phyloP scores from a whole-genome alignment of 2,113 vertebrate species.

The Syngnathus floridae region DNA sequence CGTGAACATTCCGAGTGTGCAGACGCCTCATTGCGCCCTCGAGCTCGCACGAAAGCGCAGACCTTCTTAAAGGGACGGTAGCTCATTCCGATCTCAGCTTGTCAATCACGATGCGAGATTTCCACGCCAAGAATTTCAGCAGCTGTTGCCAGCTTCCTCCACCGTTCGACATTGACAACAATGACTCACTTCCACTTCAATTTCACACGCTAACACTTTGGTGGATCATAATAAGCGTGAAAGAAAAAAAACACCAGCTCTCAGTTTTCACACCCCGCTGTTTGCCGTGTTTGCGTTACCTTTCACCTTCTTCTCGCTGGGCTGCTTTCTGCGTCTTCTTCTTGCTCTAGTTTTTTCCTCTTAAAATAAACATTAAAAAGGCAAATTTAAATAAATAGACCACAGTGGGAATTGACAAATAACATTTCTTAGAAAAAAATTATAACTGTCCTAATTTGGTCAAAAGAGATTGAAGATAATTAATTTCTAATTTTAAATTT shows the following conservation, averaged over 20 bases:
- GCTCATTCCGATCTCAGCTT: neutral
- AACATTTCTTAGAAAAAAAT: neutral
- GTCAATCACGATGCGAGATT: neutral
- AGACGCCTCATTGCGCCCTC: constrained; percentile 44
- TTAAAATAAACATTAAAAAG: too few relatives aligned
- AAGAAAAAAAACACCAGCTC: constrained; percentile 27
- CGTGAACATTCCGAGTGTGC: constrained; percentile 64
- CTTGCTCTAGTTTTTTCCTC: neutral
- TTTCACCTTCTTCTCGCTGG: constrained; percentile 41
- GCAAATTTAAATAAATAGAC: neutral
- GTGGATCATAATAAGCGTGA: constrained; percentile 51
- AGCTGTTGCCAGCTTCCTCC: constrained; percentile 28
- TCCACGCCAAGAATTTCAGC: neutral
- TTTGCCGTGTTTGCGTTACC: constrained; percentile 59
- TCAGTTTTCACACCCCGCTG: constrained; percentile 43
- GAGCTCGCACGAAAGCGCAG: neutral
- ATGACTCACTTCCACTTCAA: constrained; percentile 50
- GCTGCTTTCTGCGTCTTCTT: constrained; percentile 1
- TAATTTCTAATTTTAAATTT: too few relatives aligned
- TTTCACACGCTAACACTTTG: constrained; percentile 61
- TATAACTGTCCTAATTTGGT: too few relatives aligned
- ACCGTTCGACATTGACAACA: constrained; percentile 53
- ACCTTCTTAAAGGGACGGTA: neutral
- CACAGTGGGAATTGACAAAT: neutral
- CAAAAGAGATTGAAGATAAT: too few relatives aligned